These are phyloP conservation scores for Sebastes itinus DNA, from an alignment of 2,797 vertebrate genomes.

Conservation along the genomic window DNA sequence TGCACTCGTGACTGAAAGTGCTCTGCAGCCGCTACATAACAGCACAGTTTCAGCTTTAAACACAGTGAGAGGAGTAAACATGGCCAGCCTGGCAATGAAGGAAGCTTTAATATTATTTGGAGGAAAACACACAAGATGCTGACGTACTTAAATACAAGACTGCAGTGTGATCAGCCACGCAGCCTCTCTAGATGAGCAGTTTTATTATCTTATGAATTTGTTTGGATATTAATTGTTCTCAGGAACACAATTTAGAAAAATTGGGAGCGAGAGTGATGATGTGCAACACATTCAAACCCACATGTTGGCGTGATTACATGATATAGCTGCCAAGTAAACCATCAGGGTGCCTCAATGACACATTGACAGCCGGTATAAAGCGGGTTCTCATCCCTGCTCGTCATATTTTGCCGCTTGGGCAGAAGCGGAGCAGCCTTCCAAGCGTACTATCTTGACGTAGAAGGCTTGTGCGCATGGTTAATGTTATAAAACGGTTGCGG, in stretches of 20 bases:
- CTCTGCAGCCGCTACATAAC: neutral
- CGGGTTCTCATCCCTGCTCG: too few relatives aligned
- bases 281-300: neutral
- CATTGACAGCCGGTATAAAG: neutral
- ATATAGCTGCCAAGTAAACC: neutral
- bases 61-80: neutral
- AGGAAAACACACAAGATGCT: neutral
- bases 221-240: neutral
- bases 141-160: neutral
- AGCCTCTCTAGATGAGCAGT: neutral
- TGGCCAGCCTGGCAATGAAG: neutral
- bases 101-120: neutral
- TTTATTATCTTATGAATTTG: neutral
- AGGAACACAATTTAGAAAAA: neutral
- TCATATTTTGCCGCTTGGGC: too few relatives aligned
- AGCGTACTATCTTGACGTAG: too few relatives aligned
- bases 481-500: too few relatives aligned
- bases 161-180: neutral
- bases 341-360: neutral
- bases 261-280: neutral
- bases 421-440: too few relatives aligned
- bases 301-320: neutral
- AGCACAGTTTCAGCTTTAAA: constrained; percentile 3
- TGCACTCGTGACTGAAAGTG: neutral
- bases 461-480: too few relatives aligned